Base-by-base conservation (phyloP, 2,888 invertebrate species). In the Sthenelais limicola region DNA sequence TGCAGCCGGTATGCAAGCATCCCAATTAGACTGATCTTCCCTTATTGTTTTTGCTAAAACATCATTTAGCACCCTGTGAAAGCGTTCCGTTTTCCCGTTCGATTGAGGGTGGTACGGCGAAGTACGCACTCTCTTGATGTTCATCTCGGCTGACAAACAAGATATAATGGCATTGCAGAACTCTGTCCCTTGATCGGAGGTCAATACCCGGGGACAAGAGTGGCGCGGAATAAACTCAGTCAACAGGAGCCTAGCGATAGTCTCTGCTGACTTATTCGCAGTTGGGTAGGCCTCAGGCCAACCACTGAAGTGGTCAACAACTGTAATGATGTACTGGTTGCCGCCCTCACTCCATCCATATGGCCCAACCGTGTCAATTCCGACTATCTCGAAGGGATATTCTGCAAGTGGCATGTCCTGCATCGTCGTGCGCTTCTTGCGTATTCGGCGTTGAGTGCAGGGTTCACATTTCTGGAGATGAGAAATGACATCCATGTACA, bases 201-300 rank as follows among this genome's bases (percentile, higher is more conserved):
- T 5, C 7, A 56, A 30, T 4, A 9, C 4, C 18, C 24, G 18
- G 3, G 56, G 7, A 26, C 56, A 56, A 4, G 56, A 56, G 26
- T 24, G 18, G 4, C 56, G 3, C 4, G 3, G 5, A 18, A 56
- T 30, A 3, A 24, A 9, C 26, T 56, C 7, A 24, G 18, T 26
- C 18, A 56, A 18, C 18, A 56, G 26, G 7, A 56, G 7, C 5
- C 7, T 18, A 28, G 56, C 56, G 5, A 56, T 56, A 24, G 56
- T 56, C 4, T 5, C 30, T 9, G 56, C 56, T 4, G 3, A 9
- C 26, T 56, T 56, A n/a, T 56, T 18, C 30, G 56, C 28, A 26
- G 30, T 56, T 56, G 56, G 56, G 28, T 30, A 56, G 30, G 26
- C 28, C 30, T 56, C 56, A 21, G 30, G 9, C 26, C 24, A 56